Base-by-base conservation (phyloP, 2,113 vertebrate genomes). In the Nyctereutes procyonoides region DNA sequence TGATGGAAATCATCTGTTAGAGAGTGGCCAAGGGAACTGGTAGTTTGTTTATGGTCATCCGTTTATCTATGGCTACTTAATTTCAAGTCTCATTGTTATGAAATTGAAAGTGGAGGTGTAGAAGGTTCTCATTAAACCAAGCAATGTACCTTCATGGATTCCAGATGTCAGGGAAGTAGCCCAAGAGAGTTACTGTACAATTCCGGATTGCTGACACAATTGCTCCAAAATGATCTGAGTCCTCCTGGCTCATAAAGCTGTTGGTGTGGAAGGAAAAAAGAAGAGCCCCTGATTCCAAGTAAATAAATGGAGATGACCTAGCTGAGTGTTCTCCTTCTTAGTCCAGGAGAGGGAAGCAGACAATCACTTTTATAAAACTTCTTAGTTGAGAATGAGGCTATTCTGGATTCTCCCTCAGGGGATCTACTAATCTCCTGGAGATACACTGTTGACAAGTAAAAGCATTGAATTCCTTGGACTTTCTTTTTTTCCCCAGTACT, bases 281-380 rank as follows among this genome's bases (percentile, higher is more conserved):
- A 89, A 63, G 83, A 83, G 7, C 0, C 20, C 77, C 51, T 81
- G 67, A 93, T 87, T 88, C 93, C 43, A 58, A 67, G 43, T 60
- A 80, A 97, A 90, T 84, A 30, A 82, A 35, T 83, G 22, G 8
- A 60, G 19, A 63, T 96, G 74, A 73, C 35, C 22, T 79, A 74
- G 30, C 14, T 87, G 87, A 60, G 13, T 43, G 22, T 38, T 81
- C 95, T 90, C 12, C 53, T 94, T 84, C 19, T 91, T 65, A 88
- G 22, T 86, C 14, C n/a, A 81, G 17, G 22, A 22, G 62, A 74
- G 28, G 6, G 26, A 94, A 65, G n/a, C 30, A 74, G 91, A 86
- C 1, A 83, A 58, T 80, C 71, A 77, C 53, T 77, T 90, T 73
- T 51, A 71, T 8, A 87, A 63, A 67, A 30, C 14, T 43, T 93